Evolutionary conservation across 2,888 invertebrate genomes (phyloP).

Genomic region (Acronicta psi): DNA sequence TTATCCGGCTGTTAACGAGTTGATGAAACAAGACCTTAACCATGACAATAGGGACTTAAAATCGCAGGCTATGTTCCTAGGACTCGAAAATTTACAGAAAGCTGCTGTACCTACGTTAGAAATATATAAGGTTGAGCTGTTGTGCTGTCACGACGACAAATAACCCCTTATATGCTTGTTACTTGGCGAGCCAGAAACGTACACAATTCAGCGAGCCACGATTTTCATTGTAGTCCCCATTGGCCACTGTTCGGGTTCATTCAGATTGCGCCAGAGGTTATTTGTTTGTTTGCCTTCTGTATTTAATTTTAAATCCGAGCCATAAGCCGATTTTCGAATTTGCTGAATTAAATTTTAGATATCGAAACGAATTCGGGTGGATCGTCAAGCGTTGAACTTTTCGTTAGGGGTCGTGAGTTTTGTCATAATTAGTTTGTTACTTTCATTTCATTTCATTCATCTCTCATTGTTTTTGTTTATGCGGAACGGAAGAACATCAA

Average conservation of each 20-base stretch:
- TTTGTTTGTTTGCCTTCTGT: slow-evolving; percentile 36
- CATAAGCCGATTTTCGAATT: slow-evolving; percentile 45
- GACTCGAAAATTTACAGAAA: not conserved
- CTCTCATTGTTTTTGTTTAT: too few species aligned
- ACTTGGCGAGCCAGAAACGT: slow-evolving; percentile 22
- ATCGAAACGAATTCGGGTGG: slow-evolving; percentile 10
- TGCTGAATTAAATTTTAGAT: slow-evolving; percentile 32
- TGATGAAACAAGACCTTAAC: too few species aligned
- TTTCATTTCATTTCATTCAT: too few species aligned
- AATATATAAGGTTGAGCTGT: slow-evolving; percentile 6
- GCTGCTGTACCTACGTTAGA: not conserved
- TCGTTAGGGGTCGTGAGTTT: too few species aligned
- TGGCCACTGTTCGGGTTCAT: slow-evolving; percentile 42
- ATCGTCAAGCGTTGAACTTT: too few species aligned
- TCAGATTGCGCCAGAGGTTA: slow-evolving; percentile 30
- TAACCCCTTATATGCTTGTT: slow-evolving; percentile 35
- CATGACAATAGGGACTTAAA: too few species aligned
- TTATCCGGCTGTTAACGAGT: too few species aligned
- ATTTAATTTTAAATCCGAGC: slow-evolving; percentile 42
- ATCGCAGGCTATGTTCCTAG: too few species aligned
- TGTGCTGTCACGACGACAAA: slow-evolving; percentile 11
- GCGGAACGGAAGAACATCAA: too few species aligned
- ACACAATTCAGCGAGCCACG: slow-evolving; percentile 25
- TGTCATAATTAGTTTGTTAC: too few species aligned
- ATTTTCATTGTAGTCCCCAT: slow-evolving; percentile 36